Conservation (phyloP, 2,113 vertebrate species). For the Hiodon tergisus region DNA sequence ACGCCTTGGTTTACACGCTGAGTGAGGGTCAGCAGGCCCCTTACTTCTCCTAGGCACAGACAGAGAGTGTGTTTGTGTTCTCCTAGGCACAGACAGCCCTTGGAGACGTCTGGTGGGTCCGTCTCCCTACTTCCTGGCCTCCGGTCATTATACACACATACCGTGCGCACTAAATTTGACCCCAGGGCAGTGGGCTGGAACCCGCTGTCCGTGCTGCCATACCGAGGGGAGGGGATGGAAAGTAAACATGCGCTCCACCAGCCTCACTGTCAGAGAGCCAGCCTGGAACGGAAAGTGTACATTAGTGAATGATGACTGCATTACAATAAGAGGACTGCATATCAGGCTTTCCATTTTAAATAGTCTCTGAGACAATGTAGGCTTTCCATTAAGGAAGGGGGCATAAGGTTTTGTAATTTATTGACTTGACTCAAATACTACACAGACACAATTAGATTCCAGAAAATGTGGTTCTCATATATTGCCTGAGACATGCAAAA, state of each 20-base stretch:
- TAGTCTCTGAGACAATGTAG: neutral
- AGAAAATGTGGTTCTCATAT: too few relatives aligned
- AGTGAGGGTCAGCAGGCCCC: neutral
- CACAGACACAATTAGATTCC: too few relatives aligned
- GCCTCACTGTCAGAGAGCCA: neutral
- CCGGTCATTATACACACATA: neutral
- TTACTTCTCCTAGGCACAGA: constrained; percentile 4
- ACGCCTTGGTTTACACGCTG: neutral
- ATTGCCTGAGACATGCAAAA: too few relatives aligned
- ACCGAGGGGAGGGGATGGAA: neutral
- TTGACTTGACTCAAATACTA: too few relatives aligned
- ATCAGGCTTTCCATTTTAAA: neutral
- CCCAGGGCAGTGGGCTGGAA: neutral
- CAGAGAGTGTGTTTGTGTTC: too few relatives aligned
- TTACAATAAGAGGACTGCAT: neutral
- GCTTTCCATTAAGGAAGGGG: too few relatives aligned
- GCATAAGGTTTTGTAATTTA: too few relatives aligned
- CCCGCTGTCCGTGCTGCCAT: neutral
- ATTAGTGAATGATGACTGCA: constrained; percentile 15
- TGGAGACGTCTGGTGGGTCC: constrained; percentile 1
- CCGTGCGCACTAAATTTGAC: neutral
- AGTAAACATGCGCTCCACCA: neutral
- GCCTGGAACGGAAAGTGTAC: neutral
- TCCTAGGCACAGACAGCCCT: neutral
- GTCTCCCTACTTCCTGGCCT: neutral